Percentiles rank a stretch among this genome's conserved stretches.
Evolutionary conservation across 2,888 invertebrate genomes (phyloP).

Genomic region (Drosophila niveifrons): DNA sequence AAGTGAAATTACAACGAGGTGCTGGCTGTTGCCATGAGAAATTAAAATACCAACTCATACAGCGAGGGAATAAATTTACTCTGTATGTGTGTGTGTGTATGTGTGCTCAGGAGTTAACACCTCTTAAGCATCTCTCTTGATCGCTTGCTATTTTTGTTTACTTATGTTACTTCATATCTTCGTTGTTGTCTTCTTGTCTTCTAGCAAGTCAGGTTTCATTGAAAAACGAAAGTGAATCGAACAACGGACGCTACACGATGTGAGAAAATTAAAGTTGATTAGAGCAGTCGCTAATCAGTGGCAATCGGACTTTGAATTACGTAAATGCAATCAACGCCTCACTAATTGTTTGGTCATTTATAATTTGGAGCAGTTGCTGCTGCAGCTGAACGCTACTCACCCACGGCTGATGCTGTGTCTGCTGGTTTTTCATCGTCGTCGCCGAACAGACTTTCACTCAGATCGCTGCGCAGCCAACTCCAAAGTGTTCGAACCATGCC

Average conservation of each 20-base stretch:
- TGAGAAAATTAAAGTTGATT: constrained; percentile 51
- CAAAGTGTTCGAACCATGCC: constrained; percentile 79
- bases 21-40: constrained; percentile 38
- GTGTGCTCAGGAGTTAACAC: constrained; percentile 57
- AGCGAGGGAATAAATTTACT: constrained; percentile 21
- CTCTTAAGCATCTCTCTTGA: constrained; percentile 47
- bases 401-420: constrained; percentile 51
- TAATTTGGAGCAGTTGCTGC: constrained; percentile 24
- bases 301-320: constrained; percentile 29
- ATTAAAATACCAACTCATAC: constrained; percentile 26
- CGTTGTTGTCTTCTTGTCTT: constrained; percentile 7
- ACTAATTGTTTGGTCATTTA: constrained; percentile 52
- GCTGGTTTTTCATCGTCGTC: constrained; percentile 64
- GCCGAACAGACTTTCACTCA: constrained; percentile 81
- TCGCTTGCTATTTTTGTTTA: constrained; percentile 12
- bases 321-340: constrained; percentile 42
- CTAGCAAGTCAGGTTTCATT: constrained; percentile 61
- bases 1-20: constrained; percentile 72
- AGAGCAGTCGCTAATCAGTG: constrained; percentile 64
- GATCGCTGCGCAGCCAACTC: constrained; percentile 82
- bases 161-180: constrained; percentile 13
- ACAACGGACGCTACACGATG: constrained; percentile 8
- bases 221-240: constrained; percentile 76
- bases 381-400: constrained; percentile 53
- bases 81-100: neutral